A percentile compares a stretch with the other conserved stretches of the same genome.
These are phyloP conservation scores for Noctua fimbriata DNA, from an alignment of 2,888 invertebrate species.

Conservation along the genomic window DNA sequence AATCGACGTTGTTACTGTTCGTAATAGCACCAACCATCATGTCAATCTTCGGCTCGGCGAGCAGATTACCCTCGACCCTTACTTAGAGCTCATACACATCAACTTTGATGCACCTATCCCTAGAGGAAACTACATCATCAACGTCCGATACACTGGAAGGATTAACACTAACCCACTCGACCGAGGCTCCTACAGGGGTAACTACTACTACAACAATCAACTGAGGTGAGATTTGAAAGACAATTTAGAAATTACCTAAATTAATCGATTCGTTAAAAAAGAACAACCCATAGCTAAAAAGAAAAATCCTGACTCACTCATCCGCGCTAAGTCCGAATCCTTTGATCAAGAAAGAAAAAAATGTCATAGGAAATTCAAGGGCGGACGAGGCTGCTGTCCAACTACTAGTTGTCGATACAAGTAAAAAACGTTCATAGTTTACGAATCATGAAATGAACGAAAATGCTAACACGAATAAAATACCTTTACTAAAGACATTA, in stretches of 20 bases:
- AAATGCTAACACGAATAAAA: background rate
- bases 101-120: conserved; percentile 76
- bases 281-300: background rate
- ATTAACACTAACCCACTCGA: conserved; percentile 84
- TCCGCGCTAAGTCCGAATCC: background rate
- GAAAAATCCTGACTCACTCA: background rate
- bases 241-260: background rate
- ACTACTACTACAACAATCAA: conserved; percentile 77
- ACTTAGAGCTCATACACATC: conserved; percentile 81
- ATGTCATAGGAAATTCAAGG: background rate
- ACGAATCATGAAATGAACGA: background rate
- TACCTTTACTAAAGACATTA: background rate
- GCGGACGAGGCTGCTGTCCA: background rate
- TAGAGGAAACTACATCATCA: conserved; percentile 79
- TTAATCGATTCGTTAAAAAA: background rate
- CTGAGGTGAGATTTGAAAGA: conserved; percentile 73
- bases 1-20: conserved; percentile 75
- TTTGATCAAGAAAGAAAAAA: background rate
- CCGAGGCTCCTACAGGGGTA: conserved; percentile 86
- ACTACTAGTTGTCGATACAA: background rate
- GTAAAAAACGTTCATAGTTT: background rate
- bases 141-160: conserved; percentile 76
- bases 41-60: conserved; percentile 73
- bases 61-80: conserved; percentile 77
- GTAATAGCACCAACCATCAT: conserved; percentile 63